These are phyloP conservation scores for Drosophila parabipectinata DNA, from an alignment of 1,140 invertebrate genomes.

Conservation along the genomic window DNA sequence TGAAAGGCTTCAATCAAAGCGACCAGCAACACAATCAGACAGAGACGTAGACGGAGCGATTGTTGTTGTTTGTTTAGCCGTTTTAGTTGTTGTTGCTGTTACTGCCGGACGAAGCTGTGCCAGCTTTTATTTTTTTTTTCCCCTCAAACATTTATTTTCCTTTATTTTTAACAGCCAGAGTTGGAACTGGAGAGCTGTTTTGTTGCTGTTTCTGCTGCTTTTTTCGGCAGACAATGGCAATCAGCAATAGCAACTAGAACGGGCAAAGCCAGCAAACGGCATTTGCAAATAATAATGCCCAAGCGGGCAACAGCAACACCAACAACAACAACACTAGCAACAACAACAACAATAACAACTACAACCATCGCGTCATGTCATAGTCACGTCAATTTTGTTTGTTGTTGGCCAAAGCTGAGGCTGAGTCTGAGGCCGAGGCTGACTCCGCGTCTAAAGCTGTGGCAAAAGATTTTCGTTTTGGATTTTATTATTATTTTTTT, in stretches of 20 bases:
- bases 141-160: slow-evolving; percentile 69
- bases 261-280: slow-evolving; percentile 69
- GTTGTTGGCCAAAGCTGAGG: slow-evolving; percentile 62
- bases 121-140: slow-evolving; percentile 42
- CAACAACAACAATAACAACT: slow-evolving; percentile 21
- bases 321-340: slow-evolving; percentile 27
- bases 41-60: slow-evolving; percentile 74
- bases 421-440: slow-evolving; percentile 39
- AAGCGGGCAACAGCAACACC: slow-evolving; percentile 58
- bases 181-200: slow-evolving; percentile 7
- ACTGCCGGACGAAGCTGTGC: slow-evolving; percentile 72
- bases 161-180: slow-evolving; percentile 3
- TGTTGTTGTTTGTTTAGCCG: slow-evolving; percentile 46
- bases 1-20: slow-evolving; percentile 83
- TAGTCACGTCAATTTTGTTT: slow-evolving; percentile 79
- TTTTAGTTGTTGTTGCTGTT: slow-evolving; percentile 24
- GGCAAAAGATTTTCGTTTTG: slow-evolving; percentile 41
- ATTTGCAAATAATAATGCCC: slow-evolving; percentile 81
- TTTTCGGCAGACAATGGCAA: slow-evolving; percentile 82
- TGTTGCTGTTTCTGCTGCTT: slow-evolving; percentile 56
- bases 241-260: slow-evolving; percentile 81
- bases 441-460: slow-evolving; percentile 52
- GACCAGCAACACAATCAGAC: slow-evolving; percentile 75
- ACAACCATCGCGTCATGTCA: slow-evolving; percentile 72
- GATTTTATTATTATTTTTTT: slow-evolving; percentile 7